Conservation (phyloP, 2,113 vertebrate genomes). For the Thalassoma bifasciatum region DNA sequence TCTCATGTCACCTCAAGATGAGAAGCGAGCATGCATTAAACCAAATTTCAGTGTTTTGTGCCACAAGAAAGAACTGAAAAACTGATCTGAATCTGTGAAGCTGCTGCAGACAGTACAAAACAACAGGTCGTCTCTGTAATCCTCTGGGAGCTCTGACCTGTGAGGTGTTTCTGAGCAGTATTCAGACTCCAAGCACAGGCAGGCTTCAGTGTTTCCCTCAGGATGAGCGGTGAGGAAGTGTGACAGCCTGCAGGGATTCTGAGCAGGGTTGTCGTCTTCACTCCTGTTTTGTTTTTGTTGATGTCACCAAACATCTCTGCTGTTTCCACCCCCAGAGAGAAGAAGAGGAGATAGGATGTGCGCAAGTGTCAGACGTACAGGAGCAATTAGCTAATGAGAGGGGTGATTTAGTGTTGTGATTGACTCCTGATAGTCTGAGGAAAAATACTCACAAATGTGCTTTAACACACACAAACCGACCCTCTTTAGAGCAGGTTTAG, state of each 20-base stretch:
- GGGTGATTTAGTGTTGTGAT: constrained; percentile 7
- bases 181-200: neutral
- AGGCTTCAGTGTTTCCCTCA: constrained; percentile 40
- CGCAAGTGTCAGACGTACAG: neutral
- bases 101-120: too few relatives aligned
- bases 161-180: neutral
- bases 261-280: constrained; percentile 6
- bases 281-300: neutral
- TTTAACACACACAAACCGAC: constrained; percentile 18
- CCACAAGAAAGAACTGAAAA: too few relatives aligned
- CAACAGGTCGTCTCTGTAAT: neutral
- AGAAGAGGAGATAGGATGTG: neutral
- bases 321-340: neutral
- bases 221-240: neutral
- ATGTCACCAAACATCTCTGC: neutral
- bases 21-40: too few relatives aligned
- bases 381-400: constrained; percentile 35
- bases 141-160: neutral
- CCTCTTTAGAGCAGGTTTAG: too few relatives aligned
- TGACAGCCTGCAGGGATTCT: neutral
- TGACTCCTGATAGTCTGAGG: neutral
- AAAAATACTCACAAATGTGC: neutral
- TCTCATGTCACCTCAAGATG: too few relatives aligned
- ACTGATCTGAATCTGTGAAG: too few relatives aligned
- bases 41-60: too few relatives aligned